A percentile compares a stretch with the other conserved stretches of the same genome.
Evolutionary conservation across 2,797 vertebrate genomes (phyloP).

Genomic region (Hippoglossus hippoglossus): DNA sequence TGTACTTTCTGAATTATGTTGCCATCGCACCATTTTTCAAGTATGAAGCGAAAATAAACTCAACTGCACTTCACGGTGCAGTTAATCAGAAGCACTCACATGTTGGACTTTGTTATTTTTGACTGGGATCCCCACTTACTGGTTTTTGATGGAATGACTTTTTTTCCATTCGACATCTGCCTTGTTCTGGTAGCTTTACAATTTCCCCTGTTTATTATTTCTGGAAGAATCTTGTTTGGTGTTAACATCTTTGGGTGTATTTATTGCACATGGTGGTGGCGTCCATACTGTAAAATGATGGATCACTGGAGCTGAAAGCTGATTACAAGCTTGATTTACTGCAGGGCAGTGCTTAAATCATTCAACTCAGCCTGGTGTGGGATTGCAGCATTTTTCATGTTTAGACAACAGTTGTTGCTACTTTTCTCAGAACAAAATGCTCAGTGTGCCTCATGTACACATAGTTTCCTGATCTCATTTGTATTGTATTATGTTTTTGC

Average conservation of each 20-base stretch:
- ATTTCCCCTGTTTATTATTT: slow-evolving; percentile 82
- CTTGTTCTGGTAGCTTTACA: slow-evolving; percentile 74
- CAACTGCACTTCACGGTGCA: slow-evolving; percentile 49
- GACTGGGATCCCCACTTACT: slow-evolving; percentile 77
- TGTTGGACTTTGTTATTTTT: slow-evolving; percentile 73
- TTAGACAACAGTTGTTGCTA: slow-evolving; percentile 92
- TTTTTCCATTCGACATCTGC: slow-evolving; percentile 84
- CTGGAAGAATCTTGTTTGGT: slow-evolving; percentile 83
- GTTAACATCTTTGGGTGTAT: slow-evolving; percentile 85
- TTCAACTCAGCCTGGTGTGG: slow-evolving; percentile 97
- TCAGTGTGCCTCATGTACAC: slow-evolving; percentile 56
- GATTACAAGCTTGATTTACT: slow-evolving; percentile 99
- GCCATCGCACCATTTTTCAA: slow-evolving; percentile 70
- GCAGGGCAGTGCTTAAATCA: slow-evolving; percentile 98
- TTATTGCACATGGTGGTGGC: slow-evolving; percentile 83
- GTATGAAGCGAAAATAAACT: slow-evolving; percentile 76
- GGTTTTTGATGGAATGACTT: slow-evolving; percentile 93
- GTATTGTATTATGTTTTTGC: slow-evolving; percentile 41
- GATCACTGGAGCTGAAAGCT: slow-evolving; percentile 98
- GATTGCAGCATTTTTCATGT: slow-evolving; percentile 96
- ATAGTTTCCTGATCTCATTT: slow-evolving; percentile 59
- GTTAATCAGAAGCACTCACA: slow-evolving; percentile 76
- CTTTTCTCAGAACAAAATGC: slow-evolving; percentile 56
- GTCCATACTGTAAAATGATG: slow-evolving; percentile 91
- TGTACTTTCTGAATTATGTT: slow-evolving; percentile 76